Evolutionary conservation across 2,888 invertebrate species (phyloP).

Genomic region (Junonia oenone): DNA sequence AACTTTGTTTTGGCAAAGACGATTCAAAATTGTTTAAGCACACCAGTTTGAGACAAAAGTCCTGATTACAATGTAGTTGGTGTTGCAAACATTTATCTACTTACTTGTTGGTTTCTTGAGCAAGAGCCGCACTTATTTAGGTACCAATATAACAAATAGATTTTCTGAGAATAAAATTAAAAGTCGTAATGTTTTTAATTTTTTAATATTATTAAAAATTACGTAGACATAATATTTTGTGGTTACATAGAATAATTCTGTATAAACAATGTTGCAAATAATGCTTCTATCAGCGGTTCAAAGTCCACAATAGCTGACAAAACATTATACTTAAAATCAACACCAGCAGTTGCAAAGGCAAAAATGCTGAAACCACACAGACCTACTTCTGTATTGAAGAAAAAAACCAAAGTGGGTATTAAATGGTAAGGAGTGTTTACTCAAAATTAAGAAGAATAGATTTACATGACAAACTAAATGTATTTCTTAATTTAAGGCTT

Average conservation of each 20-base stretch:
- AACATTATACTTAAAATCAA: constrained; percentile 57
- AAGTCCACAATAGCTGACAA: constrained; percentile 51
- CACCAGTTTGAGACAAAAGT: no score
- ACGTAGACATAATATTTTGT: constrained; percentile 76
- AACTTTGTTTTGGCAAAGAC: no score
- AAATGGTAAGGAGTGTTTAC: constrained; percentile 55
- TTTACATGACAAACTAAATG: constrained; percentile 60
- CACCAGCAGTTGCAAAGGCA: constrained; percentile 45
- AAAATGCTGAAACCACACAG: constrained; percentile 44
- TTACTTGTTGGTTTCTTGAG: no score
- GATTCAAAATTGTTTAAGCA: no score
- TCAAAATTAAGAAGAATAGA: constrained; percentile 43
- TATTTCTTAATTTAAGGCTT: constrained; percentile 16
- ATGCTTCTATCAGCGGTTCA: constrained; percentile 61
- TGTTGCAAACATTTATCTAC: no score
- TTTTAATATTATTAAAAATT: constrained; percentile 73
- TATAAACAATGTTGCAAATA: constrained; percentile 71
- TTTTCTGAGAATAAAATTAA: no score
- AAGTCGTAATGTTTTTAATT: constrained; percentile 29
- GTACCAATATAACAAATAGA: no score
- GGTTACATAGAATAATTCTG: constrained; percentile 76
- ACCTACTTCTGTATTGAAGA: constrained; percentile 47
- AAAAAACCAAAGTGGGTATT: constrained; percentile 57
- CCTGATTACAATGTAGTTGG: no score
- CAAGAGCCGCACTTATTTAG: no score